Conservation (phyloP, 1,140 invertebrate species). For the Macrosteles quadrilineatus region DNA sequence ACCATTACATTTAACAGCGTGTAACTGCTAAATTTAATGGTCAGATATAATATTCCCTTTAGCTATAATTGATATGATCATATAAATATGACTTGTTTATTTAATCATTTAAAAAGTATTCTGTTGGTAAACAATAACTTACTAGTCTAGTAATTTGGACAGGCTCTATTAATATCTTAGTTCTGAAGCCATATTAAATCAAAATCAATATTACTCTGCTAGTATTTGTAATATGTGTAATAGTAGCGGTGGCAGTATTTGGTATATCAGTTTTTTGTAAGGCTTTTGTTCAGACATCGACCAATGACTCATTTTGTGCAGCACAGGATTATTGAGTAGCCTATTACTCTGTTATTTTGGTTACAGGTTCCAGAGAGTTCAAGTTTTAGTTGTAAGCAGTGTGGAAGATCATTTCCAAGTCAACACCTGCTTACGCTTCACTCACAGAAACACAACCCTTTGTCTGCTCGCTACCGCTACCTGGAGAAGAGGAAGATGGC, state of each 20-base stretch:
- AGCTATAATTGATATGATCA: too few relatives aligned
- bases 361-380: neutral
- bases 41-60: too few relatives aligned
- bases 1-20: too few relatives aligned
- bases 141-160: too few relatives aligned
- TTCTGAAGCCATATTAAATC: neutral
- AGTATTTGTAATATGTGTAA: neutral
- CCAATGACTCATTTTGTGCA: neutral
- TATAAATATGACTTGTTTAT: too few relatives aligned
- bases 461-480: slow-evolving; percentile 3
- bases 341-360: neutral
- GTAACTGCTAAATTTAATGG: too few relatives aligned
- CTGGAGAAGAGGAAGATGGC: slow-evolving; percentile 14
- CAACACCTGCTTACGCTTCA: neutral
- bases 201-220: neutral
- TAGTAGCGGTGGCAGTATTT: neutral
- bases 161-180: too few relatives aligned
- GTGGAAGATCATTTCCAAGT: neutral
- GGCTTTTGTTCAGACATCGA: neutral
- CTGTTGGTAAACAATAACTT: too few relatives aligned
- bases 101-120: too few relatives aligned
- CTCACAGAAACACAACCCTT: neutral
- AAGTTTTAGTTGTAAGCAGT: slow-evolving; percentile 7
- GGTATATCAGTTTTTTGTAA: neutral
- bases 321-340: neutral